A percentile compares a stretch with the other conserved stretches of the same genome.
Evolutionary conservation across 2,797 vertebrate genomes (phyloP).

Genomic region (Coregonus suidteri): DNA sequence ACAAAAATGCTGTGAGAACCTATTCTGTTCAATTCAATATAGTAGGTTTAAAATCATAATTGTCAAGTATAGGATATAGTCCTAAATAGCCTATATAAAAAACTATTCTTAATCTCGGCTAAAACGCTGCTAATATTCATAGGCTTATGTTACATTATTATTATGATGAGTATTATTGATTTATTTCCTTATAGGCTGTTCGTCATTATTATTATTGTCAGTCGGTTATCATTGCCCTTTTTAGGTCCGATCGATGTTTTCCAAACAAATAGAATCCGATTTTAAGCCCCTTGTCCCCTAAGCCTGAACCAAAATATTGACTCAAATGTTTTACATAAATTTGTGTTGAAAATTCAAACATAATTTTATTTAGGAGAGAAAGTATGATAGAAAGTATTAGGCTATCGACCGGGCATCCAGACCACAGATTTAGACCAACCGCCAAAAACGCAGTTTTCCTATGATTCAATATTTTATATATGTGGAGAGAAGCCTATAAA

Average conservation of each 20-base stretch:
- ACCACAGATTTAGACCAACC: constrained; percentile 35
- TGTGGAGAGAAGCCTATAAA: constrained; percentile 46
- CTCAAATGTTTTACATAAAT: constrained; percentile 96
- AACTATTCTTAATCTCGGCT: neutral
- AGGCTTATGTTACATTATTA: neutral
- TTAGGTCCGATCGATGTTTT: constrained; percentile 68
- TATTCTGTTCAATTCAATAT: constrained; percentile 1
- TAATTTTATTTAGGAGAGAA: constrained; percentile 59
- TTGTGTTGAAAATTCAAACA: constrained; percentile 86
- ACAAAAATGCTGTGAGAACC: neutral
- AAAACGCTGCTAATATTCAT: neutral
- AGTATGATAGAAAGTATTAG: constrained; percentile 39
- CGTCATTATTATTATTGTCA: neutral
- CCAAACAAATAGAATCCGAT: constrained; percentile 85
- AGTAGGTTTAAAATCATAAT: neutral
- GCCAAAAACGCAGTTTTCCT: constrained; percentile 59
- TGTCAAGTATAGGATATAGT: neutral
- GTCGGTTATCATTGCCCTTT: constrained; percentile 28
- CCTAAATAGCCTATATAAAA: constrained; percentile 2
- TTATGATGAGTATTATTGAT: neutral
- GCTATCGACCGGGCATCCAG: constrained; percentile 28
- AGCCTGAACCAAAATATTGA: constrained; percentile 98
- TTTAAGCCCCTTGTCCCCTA: constrained; percentile 86
- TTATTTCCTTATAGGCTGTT: neutral
- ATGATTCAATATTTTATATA: constrained; percentile 38